Conservation (phyloP, 2,797 vertebrate species). For the Phaenicophaeus curvirostris region DNA sequence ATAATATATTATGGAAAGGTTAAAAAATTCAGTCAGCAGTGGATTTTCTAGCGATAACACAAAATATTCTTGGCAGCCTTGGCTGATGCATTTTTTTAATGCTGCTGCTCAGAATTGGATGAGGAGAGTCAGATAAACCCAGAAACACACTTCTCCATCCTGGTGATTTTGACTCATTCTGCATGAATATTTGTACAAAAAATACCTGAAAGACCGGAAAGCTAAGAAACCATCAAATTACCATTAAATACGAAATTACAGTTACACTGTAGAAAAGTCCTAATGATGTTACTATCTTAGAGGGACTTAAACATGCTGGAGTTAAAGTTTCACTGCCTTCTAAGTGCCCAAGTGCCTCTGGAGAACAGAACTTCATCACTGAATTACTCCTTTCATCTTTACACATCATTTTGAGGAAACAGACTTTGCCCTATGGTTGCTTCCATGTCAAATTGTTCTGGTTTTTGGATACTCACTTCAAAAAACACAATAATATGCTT, state of each 20-base stretch:
- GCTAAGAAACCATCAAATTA: neutral
- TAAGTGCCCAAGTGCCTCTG: neutral
- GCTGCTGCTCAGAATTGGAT: neutral
- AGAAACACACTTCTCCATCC: neutral
- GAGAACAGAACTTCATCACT: neutral
- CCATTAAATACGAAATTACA: neutral
- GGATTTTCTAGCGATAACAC: neutral
- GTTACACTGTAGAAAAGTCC: neutral
- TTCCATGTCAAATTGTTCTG: neutral
- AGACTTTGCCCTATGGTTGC: neutral
- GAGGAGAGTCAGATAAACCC: neutral
- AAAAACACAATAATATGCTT: neutral
- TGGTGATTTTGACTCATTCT: neutral
- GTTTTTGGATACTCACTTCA: neutral
- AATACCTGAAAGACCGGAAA: neutral
- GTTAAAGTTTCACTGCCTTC: neutral
- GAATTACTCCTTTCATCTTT: neutral
- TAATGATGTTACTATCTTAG: neutral
- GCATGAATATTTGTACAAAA: neutral
- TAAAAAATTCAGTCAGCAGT: constrained; percentile 10
- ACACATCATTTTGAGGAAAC: neutral
- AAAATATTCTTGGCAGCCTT: constrained; percentile 22
- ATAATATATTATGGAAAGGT: neutral
- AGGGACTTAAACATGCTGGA: neutral
- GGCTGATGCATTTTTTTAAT: neutral